Evolutionary conservation across 2,888 invertebrate genomes (phyloP), one percentile per base, ranked within the genome.

Genomic region (Xestia ashworthii): DNA sequence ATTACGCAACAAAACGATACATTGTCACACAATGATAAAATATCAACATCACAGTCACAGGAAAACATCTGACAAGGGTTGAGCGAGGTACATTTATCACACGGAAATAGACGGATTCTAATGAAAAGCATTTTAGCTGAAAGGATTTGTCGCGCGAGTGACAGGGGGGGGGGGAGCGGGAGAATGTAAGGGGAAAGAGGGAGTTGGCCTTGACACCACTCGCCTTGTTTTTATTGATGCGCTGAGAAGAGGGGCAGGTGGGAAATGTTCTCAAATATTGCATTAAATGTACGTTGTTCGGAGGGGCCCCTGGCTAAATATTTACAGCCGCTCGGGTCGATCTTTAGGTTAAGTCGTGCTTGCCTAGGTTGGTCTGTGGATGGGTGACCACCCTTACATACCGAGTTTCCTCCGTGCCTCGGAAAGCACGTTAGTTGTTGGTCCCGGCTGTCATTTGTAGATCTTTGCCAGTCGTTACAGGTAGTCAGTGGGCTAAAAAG

Each of bases 81-180:
- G 69, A 60, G 12, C n/a, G 53, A 55, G 69, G 73, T 67, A 55
- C 25, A 44, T 78, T 32, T 25, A 38, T 22, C n/a, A n/a, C 41
- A 22, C 50, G 48, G n/a, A n/a, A 53, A 55, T 0, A 53, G 11
- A 55, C n/a, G n/a, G n/a, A 62, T 71, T 50, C 22, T 19, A 79
- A 71, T 71, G 78, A 66, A 78, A 58, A 71, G 32, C 71, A 50
- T 69, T 77, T 38, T 53, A 48, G 32, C 14, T 80, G 41, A 82
- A 77, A 71, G 82, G 82, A 44, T 32, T 62, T 46, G n/a, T 38
- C 12, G 16, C 46, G 32, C 12, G 22, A 58, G 65, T 53, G 65
- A 53, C 38, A 74, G 50, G 38, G 50, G 68, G 50, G 38, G 50
- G 68, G 44, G 4, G 48, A 19, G 9, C 3, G 76, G 76, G 46